Evolutionary conservation across 2,888 invertebrate genomes (phyloP).

Genomic region (Rhamphomyia laevipes): DNA sequence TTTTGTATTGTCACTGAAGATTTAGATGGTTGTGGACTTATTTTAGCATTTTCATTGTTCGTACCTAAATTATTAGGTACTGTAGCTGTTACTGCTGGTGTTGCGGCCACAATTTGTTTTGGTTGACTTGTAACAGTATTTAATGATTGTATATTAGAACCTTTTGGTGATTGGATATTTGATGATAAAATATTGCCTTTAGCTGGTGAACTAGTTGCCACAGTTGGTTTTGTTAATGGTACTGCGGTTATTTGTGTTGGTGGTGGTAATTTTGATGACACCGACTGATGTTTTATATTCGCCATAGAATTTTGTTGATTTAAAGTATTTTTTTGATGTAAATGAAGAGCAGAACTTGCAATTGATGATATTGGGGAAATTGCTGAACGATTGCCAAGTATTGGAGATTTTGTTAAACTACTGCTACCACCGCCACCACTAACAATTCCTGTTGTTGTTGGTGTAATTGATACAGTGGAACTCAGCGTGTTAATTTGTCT

Average conservation of each 20-base stretch:
- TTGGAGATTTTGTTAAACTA: neutral
- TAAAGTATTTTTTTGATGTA: constrained; percentile 14
- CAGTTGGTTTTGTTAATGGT: constrained; percentile 19
- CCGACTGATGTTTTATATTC: neutral
- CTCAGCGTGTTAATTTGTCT: constrained; percentile 10
- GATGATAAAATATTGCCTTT: neutral
- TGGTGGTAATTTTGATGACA: constrained; percentile 17
- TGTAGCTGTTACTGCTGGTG: constrained; percentile 8
- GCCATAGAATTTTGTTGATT: neutral
- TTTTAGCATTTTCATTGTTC: constrained; percentile 9
- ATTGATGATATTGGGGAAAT: neutral
- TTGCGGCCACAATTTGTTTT: neutral
- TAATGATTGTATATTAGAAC: neutral
- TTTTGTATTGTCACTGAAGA: neutral
- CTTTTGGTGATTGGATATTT: neutral
- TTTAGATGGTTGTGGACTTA: constrained; percentile 3
- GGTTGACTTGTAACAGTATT: neutral
- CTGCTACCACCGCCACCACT: neutral
- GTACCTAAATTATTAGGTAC: constrained; percentile 2
- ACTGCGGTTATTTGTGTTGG: constrained; percentile 18
- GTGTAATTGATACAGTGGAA: constrained; percentile 4
- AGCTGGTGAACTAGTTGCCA: constrained; percentile 8
- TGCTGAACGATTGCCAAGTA: neutral
- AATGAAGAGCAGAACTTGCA: constrained; percentile 7
- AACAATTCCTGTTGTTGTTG: constrained; percentile 6